These are phyloP conservation scores for Megathymus violae DNA, from an alignment of 1,140 invertebrate species.

Conservation along the genomic window DNA sequence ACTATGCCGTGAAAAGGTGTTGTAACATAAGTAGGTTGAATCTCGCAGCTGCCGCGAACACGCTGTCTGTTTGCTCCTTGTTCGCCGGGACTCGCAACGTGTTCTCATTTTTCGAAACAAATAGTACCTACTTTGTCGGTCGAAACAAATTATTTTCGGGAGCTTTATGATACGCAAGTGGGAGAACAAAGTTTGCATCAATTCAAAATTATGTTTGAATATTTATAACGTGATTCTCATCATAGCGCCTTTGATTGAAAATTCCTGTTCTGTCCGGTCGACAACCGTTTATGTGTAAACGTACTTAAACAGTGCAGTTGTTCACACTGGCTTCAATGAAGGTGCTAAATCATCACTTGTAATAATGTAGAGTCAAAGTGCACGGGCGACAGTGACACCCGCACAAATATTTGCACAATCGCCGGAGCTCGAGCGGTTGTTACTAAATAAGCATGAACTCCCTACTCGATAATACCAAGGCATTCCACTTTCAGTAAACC, in stretches of 20 bases:
- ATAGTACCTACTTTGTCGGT: slow-evolving; percentile 26
- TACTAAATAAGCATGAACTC: slow-evolving; percentile 67
- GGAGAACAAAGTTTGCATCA: background rate
- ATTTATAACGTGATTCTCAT: no score
- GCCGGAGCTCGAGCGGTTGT: slow-evolving; percentile 45
- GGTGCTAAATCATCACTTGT: background rate
- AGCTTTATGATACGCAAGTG: slow-evolving; percentile 12
- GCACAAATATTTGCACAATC: slow-evolving; percentile 63
- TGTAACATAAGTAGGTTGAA: slow-evolving; percentile 41
- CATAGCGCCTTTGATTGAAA: background rate
- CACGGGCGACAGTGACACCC: slow-evolving; percentile 26
- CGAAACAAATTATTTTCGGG: slow-evolving; percentile 25
- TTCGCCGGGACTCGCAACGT: slow-evolving; percentile 46
- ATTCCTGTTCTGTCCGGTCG: no score
- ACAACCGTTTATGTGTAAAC: background rate
- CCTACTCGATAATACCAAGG: slow-evolving; percentile 76
- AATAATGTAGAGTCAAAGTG: background rate
- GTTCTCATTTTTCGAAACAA: slow-evolving; percentile 48
- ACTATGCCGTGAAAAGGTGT: background rate
- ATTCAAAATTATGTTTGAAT: no score
- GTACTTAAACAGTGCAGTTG: slow-evolving; percentile 16
- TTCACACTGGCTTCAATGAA: slow-evolving; percentile 3
- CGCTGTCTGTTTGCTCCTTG: slow-evolving; percentile 53
- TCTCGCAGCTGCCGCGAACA: slow-evolving; percentile 41
- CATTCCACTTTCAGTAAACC: slow-evolving; percentile 74